These are phyloP conservation scores for Brienomyrus brachyistius DNA, from an alignment of 2,113 vertebrate species.

Conservation along the genomic window DNA sequence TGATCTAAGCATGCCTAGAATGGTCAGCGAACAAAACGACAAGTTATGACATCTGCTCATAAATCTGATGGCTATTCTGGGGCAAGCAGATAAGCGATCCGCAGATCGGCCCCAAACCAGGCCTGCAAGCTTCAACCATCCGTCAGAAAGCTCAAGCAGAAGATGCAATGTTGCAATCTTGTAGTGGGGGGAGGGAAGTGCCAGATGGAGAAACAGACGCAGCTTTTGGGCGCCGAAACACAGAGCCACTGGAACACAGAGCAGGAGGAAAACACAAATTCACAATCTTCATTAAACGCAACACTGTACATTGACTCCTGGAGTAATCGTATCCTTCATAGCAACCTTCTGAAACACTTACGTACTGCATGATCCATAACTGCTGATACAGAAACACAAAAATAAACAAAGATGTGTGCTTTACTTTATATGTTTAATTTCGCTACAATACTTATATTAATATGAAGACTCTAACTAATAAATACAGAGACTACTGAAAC, in stretches of 20 bases:
- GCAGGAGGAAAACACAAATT: not conserved
- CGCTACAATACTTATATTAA: not conserved
- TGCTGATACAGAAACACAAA: not conserved
- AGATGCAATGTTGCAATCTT: not conserved
- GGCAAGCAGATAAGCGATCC: not conserved
- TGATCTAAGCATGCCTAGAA: not conserved
- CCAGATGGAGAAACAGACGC: conserved; percentile 20
- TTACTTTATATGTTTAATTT: not conserved
- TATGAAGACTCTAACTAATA: not conserved
- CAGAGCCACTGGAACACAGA: not conserved
- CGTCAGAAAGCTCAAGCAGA: not conserved
- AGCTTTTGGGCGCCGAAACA: not conserved
- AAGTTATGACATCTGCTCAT: not conserved
- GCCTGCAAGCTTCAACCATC: not conserved
- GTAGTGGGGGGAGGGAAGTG: not conserved
- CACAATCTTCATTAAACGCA: not conserved
- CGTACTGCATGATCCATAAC: not conserved
- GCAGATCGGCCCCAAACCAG: not conserved
- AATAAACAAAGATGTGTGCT: not conserved
- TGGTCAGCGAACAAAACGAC: not conserved
- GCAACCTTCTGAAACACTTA: not conserved
- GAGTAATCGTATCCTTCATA: not conserved
- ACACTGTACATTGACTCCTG: not conserved
- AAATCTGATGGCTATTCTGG: not conserved
- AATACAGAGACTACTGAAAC: not conserved